These are phyloP conservation scores for Carpatolechia fugitivella DNA, from an alignment of 2,888 invertebrate genomes.

Conservation along the genomic window DNA sequence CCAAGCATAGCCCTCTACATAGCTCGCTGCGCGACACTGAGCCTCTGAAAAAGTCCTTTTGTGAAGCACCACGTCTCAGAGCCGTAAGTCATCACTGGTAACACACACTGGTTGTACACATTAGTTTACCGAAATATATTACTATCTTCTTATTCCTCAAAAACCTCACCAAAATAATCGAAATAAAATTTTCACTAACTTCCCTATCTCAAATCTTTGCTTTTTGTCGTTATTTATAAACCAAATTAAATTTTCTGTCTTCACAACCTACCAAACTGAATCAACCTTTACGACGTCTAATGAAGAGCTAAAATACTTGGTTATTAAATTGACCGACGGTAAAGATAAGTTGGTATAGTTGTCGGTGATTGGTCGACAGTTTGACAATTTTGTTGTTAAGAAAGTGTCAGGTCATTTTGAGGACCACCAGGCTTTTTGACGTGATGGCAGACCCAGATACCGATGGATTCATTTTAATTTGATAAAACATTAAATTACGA, in stretches of 20 bases:
- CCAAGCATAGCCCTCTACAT: too few species aligned
- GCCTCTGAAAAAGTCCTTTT: too few species aligned
- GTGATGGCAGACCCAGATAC: conserved; percentile 52
- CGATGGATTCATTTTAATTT: conserved; percentile 62
- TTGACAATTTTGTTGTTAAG: conserved; percentile 68
- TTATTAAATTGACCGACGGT: neutral
- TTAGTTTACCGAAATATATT: too few species aligned
- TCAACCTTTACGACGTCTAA: neutral
- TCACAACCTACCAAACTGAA: neutral
- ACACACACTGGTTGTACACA: too few species aligned
- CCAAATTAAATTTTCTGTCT: conserved; percentile 11
- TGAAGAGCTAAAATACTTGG: neutral
- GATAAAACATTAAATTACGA: neutral
- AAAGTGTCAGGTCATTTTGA: conserved; percentile 61
- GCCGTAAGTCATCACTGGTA: too few species aligned
- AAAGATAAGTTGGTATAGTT: conserved; percentile 32
- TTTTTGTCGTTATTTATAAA: conserved; percentile 49
- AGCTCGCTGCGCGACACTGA: too few species aligned
- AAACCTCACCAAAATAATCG: neutral
- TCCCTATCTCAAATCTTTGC: conserved; percentile 57
- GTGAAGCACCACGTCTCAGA: too few species aligned
- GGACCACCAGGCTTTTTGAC: conserved; percentile 63
- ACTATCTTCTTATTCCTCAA: neutral
- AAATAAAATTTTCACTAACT: conserved; percentile 34
- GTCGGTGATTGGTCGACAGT: conserved; percentile 67